Evolutionary conservation across 2,797 vertebrate species (phyloP).

Genomic region (Clarias fuscus): DNA sequence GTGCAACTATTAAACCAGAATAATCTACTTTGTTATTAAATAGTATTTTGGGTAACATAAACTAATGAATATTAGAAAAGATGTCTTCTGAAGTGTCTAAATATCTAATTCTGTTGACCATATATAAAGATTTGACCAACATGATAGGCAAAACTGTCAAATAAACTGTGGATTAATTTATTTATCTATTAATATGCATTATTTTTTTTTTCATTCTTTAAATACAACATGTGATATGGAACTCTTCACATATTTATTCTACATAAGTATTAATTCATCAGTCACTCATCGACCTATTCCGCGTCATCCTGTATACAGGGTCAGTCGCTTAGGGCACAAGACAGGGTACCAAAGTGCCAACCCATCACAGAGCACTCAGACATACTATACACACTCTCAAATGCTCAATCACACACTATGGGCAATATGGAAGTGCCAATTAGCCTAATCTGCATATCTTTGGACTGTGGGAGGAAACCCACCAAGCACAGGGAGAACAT

Average conservation of each 20-base stretch:
- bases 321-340: too few species aligned
- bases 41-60: background rate
- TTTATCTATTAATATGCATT: background rate
- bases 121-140: background rate
- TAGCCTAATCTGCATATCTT: too few species aligned
- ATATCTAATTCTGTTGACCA: background rate
- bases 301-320: too few species aligned
- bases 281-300: too few species aligned
- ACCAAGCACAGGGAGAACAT: too few species aligned
- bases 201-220: background rate
- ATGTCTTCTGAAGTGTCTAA: background rate
- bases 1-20: too few species aligned
- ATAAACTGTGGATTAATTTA: background rate
- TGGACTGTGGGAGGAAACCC: too few species aligned
- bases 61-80: background rate
- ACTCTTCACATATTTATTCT: background rate
- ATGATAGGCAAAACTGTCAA: background rate
- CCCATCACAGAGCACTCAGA: too few species aligned
- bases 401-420: too few species aligned
- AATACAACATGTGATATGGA: background rate
- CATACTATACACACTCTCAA: too few species aligned
- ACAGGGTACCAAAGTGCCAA: too few species aligned
- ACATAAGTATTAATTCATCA: background rate
- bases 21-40: background rate
- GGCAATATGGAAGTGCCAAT: too few species aligned